A percentile compares a stretch with the other conserved stretches of the same genome.
These are phyloP conservation scores for Ammodytes dubius DNA, from an alignment of 2,113 vertebrate species.

Conservation along the genomic window DNA sequence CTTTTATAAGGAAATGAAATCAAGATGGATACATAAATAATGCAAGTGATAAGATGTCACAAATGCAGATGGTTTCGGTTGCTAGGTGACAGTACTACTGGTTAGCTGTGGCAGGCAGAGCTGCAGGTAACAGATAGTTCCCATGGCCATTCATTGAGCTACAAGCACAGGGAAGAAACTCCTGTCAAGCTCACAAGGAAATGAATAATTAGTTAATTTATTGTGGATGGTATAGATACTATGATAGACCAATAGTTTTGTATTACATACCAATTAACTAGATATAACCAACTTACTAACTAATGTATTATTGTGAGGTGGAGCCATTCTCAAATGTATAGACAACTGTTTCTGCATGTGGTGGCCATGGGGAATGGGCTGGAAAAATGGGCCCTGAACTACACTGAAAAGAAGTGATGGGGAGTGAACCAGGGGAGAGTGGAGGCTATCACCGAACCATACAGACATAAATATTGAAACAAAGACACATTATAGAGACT, in stretches of 20 bases:
- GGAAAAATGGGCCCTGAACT: neutral
- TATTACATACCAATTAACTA: neutral
- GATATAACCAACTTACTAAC: neutral
- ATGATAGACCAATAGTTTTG: too few relatives aligned
- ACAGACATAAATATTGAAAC: constrained; percentile 41
- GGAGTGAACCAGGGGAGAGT: neutral
- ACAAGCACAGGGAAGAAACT: neutral
- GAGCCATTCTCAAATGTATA: neutral
- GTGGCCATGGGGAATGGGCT: constrained; percentile 14
- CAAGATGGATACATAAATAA: constrained; percentile 6
- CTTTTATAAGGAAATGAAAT: constrained; percentile 13
- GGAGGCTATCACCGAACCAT: neutral
- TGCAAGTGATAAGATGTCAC: constrained; percentile 19
- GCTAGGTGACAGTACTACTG: constrained; percentile 29
- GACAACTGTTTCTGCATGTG: neutral
- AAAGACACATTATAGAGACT: neutral
- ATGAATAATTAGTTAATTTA: neutral
- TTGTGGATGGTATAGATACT: neutral
- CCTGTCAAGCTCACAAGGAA: neutral
- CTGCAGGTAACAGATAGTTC: neutral
- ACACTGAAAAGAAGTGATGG: neutral
- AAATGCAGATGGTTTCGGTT: constrained; percentile 12
- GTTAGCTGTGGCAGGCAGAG: neutral
- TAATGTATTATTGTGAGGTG: neutral
- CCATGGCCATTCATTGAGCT: neutral